Conservation (phyloP, 1,140 invertebrate species). For the Andricus grossulariae region DNA sequence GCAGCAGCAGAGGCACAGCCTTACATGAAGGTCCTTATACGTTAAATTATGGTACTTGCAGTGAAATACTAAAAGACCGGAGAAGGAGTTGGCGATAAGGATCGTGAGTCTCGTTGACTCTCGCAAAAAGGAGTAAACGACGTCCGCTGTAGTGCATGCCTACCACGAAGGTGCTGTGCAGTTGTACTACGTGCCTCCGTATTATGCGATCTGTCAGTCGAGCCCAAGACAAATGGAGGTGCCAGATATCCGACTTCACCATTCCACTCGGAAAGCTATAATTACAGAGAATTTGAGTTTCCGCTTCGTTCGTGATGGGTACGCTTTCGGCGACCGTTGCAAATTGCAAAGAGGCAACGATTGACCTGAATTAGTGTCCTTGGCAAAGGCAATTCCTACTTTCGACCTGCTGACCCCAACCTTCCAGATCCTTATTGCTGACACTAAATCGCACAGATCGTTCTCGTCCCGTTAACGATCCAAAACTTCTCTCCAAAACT, state of each 20-base stretch:
- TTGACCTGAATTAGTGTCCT: conserved; percentile 24
- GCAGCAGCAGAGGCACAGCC: conserved; percentile 4
- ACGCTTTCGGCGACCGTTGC: conserved; percentile 13
- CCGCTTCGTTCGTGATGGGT: conserved; percentile 12
- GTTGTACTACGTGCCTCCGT: conserved; percentile 46
- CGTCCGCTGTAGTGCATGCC: conserved; percentile 45
- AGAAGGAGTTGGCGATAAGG: conserved; percentile 56
- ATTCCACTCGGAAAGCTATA: conserved; percentile 50
- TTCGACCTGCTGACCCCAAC: conserved; percentile 25
- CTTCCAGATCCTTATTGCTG: background rate
- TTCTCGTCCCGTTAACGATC: background rate
- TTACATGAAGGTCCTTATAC: conserved; percentile 46
- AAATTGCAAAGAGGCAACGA: conserved; percentile 17
- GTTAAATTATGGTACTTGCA: conserved; percentile 54
- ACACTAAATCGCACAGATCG: conserved; percentile 1
- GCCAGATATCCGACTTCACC: conserved; percentile 46
- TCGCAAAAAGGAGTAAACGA: conserved; percentile 38
- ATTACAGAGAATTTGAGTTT: conserved; percentile 45
- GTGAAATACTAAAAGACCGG: conserved; percentile 54
- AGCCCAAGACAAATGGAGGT: conserved; percentile 56
- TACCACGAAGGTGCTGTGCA: conserved; percentile 56
- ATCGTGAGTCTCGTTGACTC: conserved; percentile 54
- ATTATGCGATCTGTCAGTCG: conserved; percentile 59
- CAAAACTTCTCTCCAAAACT: too few species aligned
- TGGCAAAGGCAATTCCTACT: conserved; percentile 4